Evolutionary conservation across 2,113 vertebrate genomes (phyloP).

Genomic region (Vulpes vulpes): DNA sequence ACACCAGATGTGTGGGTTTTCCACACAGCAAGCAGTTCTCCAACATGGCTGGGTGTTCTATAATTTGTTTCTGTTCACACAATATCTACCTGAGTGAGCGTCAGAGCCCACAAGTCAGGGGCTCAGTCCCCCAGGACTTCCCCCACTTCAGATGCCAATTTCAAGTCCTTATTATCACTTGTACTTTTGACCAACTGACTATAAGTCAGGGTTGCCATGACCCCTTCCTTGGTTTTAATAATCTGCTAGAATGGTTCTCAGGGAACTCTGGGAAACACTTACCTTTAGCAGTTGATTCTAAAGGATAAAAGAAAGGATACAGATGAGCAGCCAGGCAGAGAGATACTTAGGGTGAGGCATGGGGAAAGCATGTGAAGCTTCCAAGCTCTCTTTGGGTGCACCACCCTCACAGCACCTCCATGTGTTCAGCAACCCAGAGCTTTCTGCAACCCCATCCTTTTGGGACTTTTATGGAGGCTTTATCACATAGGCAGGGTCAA

Average conservation of each 20-base stretch:
- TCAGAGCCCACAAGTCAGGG: neutral
- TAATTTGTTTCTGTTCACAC: neutral
- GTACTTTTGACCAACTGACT: neutral
- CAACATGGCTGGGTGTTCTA: neutral
- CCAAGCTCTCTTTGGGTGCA: neutral
- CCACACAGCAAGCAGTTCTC: neutral
- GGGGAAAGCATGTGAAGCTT: neutral
- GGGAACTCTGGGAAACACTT: neutral
- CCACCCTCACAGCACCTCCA: neutral
- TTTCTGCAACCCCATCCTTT: neutral
- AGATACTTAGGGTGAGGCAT: neutral
- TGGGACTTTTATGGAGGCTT: neutral
- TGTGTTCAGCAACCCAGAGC: neutral
- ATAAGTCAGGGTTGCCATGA: neutral
- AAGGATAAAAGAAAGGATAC: neutral
- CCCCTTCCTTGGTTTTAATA: neutral
- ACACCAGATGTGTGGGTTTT: neutral
- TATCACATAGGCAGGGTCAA: neutral
- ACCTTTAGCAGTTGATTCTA: neutral
- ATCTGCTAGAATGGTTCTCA: neutral
- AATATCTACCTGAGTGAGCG: neutral
- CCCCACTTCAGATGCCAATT: neutral
- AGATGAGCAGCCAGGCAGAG: neutral
- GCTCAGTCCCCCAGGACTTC: neutral
- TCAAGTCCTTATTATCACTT: neutral